Conservation (phyloP, 2,797 vertebrate species). For the Pygocentrus nattereri region DNA sequence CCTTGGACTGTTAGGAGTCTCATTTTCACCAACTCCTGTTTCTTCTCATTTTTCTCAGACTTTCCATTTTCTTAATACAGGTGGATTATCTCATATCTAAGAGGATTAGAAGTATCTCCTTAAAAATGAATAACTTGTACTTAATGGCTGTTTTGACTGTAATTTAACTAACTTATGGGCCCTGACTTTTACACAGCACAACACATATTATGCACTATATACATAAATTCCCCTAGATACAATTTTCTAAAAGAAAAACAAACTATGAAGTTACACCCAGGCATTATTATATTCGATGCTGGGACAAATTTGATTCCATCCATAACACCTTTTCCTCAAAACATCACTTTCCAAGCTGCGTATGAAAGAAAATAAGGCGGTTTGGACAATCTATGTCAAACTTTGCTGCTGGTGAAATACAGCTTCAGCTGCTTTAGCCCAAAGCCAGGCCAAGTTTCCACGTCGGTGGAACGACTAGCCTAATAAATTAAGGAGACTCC, state of each 20-base stretch:
- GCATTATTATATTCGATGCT: background rate
- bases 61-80: no score
- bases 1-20: no score
- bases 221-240: background rate
- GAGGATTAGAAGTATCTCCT: no score
- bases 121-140: no score
- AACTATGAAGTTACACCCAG: background rate
- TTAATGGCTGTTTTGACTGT: no score
- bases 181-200: no score
- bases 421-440: slow-evolving; percentile 53
- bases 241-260: slow-evolving; percentile 10
- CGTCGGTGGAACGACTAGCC: slow-evolving; percentile 56
- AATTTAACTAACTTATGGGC: no score
- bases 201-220: no score
- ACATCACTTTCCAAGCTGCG: slow-evolving; percentile 43
- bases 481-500: slow-evolving; percentile 65
- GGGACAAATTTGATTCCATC: slow-evolving; percentile 32
- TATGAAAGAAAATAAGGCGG: slow-evolving; percentile 54
- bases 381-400: slow-evolving; percentile 52
- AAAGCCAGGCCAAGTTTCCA: slow-evolving; percentile 55
- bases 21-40: no score
- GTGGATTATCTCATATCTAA: no score
- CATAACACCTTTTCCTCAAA: slow-evolving; percentile 49
- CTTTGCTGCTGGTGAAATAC: slow-evolving; percentile 52
- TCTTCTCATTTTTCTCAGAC: no score